Evolutionary conservation across 23 tunicate species (phyloP), one percentile per base, ranked within the genome.

Genomic region (Corella eumyota): DNA sequence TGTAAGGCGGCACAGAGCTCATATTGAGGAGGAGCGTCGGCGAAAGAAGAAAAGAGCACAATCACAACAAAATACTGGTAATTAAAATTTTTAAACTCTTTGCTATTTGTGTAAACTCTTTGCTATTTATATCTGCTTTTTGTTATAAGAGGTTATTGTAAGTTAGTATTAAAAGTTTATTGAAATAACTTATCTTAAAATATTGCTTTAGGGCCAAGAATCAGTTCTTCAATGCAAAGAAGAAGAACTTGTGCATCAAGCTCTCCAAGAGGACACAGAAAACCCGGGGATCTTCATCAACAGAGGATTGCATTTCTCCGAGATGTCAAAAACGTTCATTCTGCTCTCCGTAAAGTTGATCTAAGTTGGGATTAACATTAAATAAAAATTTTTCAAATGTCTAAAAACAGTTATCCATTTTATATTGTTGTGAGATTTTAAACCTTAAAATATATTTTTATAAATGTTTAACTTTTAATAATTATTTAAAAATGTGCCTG

Each of bases 1-100:
- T 3, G 81, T 88, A 31, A 52, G 79, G 73, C 88, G 83, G 24
- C 96, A 88, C 64, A 45, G 73, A 58, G 85, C 79, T 2, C 69
- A 80, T 25, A 44, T 67, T 0, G 65, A 71, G 47, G 73, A 69
- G 34, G 9, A 24, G 20, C 31, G 61, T 1, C 26, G 45, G 17
- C 30, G 30, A 53, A 56, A 61, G 45, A 59, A 75, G 21, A 55
- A 32, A 17, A 61, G 36, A 34, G 25, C 9, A 2, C 45, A 66
- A 4, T 45, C 32, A 6, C 47, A 60, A 30, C 59, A 71, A 47
- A 40, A 26, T 27, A 25, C 27, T 30, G 35, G 15, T 6, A 52
- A 6, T 19, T 52, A 11, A 13, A 15, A 52, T 23, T 6, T 52
- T 52, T 15, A 6, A 15, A 11, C 15, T 21, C 24, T 21, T 15